These are phyloP conservation scores for Eubasilissa regina DNA, from an alignment of 1,140 invertebrate species.

Conservation along the genomic window DNA sequence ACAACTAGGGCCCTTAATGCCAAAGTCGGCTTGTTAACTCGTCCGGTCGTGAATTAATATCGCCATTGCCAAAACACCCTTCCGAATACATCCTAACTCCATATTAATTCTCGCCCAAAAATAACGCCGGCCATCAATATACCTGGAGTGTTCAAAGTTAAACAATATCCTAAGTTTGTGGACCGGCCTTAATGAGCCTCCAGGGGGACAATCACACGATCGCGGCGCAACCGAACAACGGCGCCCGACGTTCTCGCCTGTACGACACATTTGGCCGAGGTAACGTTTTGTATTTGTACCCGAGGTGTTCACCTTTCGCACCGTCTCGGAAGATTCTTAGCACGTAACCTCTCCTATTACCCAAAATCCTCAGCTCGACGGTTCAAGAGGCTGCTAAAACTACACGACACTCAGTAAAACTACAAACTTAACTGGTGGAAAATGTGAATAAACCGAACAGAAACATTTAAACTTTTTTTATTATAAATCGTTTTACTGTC, in stretches of 20 bases:
- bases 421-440: background rate
- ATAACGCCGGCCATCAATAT: slow-evolving; percentile 34
- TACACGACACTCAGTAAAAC: background rate
- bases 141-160: slow-evolving; percentile 46
- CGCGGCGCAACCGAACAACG: background rate
- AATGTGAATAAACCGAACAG: background rate
- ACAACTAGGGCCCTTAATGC: slow-evolving; percentile 17
- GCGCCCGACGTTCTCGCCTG: background rate
- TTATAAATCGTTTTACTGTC: background rate
- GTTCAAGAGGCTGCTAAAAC: background rate
- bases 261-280: background rate
- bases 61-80: slow-evolving; percentile 28
- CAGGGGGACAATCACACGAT: background rate
- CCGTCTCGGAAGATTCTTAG: slow-evolving; percentile 43
- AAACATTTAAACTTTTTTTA: background rate
- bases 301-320: slow-evolving; percentile 39
- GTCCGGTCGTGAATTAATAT: slow-evolving; percentile 30
- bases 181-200: slow-evolving; percentile 36
- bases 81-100: slow-evolving; percentile 29
- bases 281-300: background rate
- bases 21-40: slow-evolving; percentile 29
- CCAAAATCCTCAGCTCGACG: slow-evolving; percentile 5
- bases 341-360: slow-evolving; percentile 49
- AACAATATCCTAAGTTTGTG: slow-evolving; percentile 45
- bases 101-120: slow-evolving; percentile 30